Evolutionary conservation across 2,888 invertebrate species (phyloP), one percentile per base, ranked within the genome.

Genomic region (Lasius fuliginosus): DNA sequence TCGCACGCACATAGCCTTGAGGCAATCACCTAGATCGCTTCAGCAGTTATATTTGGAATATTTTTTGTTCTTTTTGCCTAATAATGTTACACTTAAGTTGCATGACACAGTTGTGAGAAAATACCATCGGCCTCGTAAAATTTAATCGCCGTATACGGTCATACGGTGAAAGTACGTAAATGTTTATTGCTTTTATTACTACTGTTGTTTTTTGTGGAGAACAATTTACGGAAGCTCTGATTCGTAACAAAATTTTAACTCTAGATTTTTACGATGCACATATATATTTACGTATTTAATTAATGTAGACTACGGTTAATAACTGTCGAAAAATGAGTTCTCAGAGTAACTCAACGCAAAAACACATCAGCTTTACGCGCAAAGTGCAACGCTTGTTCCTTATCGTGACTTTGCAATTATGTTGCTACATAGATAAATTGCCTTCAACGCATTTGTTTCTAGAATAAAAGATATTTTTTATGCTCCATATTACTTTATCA

Each of bases 31-130:
- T 60, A 73, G 58, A 79, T 79, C 36, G 69, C 42, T 58, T n/a
- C n/a, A 73, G 79, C 33, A 79, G 40, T 71, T 58, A 42, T 79
- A 71, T 71, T 79, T 2, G 33, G 33, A 58, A 58, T 79, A 53
- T 76, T 62, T 5, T 42, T 58, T 69, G 56, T 56, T 56, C n/a
- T 4, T 42, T 18, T 42, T 5, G 5, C 15, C 18, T 53, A 58
- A 42, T 42, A 42, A 8, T 9, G 36, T 58, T 56, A 23, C 42
- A 30, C 36, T 58, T 53, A 8, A 30, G 23, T 79, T 58, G 71
- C 30, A 3, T 69, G 36, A 53, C 68, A 42, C 27, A 53, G 58
- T 71, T 58, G 42, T 49, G 49, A 49, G 49, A 58, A 79, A 79
- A 71, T 60, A 46, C 23, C 42, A 58, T 42, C 30, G 58, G 6